These are phyloP conservation scores for Rhipidura dahli DNA, from an alignment of 2,113 vertebrate species.

Conservation along the genomic window DNA sequence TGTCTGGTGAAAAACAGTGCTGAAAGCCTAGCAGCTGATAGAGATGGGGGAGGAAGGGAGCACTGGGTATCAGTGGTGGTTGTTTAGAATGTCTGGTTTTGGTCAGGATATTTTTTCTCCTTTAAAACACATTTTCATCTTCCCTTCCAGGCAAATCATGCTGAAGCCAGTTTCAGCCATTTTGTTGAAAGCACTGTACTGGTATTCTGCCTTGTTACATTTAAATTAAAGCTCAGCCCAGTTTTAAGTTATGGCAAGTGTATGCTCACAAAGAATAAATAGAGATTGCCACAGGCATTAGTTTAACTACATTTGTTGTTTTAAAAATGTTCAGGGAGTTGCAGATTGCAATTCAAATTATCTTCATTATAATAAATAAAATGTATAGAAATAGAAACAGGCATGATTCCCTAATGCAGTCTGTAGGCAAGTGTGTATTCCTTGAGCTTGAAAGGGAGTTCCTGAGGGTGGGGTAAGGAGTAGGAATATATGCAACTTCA, in stretches of 20 bases:
- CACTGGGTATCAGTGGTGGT: conserved; percentile 16
- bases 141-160: conserved; percentile 65
- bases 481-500: not conserved
- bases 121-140: conserved; percentile 61
- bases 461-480: not conserved
- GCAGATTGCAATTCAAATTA: conserved; percentile 60
- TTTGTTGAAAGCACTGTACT: conserved; percentile 62
- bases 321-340: conserved; percentile 52
- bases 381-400: conserved; percentile 32
- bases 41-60: conserved; percentile 28
- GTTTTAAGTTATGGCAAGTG: conserved; percentile 47
- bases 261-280: conserved; percentile 33
- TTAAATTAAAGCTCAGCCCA: conserved; percentile 58
- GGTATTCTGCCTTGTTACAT: conserved; percentile 68
- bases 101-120: conserved; percentile 39
- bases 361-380: conserved; percentile 56
- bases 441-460: not conserved
- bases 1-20: not conserved
- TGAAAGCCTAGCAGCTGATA: conserved; percentile 52
- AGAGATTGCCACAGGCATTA: conserved; percentile 52
- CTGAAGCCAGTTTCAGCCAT: conserved; percentile 65
- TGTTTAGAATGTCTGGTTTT: conserved; percentile 55
- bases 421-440: conserved; percentile 2
- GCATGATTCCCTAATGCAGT: not conserved
- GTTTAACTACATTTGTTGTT: conserved; percentile 55